Evolutionary conservation across 2,113 vertebrate species (phyloP), one percentile per base, ranked within the genome.

Genomic region (Gracilinanus agilis): DNA sequence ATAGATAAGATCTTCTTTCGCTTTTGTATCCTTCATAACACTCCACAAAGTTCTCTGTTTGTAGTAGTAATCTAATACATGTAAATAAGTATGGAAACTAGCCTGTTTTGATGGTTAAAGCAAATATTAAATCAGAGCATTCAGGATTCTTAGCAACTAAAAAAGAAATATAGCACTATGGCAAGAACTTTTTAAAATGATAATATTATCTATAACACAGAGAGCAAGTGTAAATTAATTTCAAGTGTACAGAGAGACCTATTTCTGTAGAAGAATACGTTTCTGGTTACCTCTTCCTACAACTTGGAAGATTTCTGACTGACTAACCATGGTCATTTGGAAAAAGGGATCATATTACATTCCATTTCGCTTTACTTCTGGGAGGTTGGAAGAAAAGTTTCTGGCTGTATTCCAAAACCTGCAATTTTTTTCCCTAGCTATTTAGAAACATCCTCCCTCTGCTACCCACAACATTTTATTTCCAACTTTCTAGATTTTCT

Each of bases 331-430:
- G n/a, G 19, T 83, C n/a, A 83, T 83, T 83, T 75, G 16, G 67
- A n/a, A 75, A 16, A 40, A 75, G 67, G 67, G 40, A 75, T 75
- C 34, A 21, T 40, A 34, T 75, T 75, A 23, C 67, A 83, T 83
- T 83, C 67, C n/a, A 83, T 83, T 83, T 83, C 34, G n/a, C 67
- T 83, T 83, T 40, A 83, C n/a, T 83, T 83, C 67, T 83, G 67
- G n/a, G 67, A 83, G 67, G 34, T 40, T 83, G 67, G 67, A 9
- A 83, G 67, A 83, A 83, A 83, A 40, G 40, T 83, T 83, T 83
- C 67, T 83, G 67, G 67, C 67, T 83, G 16, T 83, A 40, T 40
- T 83, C 16, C n/a, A 40, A 83, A 83, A 83, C 16, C 19, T 40
- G 67, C 19, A 75, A 56, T 34, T 75, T 83, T 83, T 61, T 75